Percentiles rank a stretch among this genome's conserved stretches.
Conservation (phyloP, 2,113 vertebrate genomes). For the Desmodus rotundus region DNA sequence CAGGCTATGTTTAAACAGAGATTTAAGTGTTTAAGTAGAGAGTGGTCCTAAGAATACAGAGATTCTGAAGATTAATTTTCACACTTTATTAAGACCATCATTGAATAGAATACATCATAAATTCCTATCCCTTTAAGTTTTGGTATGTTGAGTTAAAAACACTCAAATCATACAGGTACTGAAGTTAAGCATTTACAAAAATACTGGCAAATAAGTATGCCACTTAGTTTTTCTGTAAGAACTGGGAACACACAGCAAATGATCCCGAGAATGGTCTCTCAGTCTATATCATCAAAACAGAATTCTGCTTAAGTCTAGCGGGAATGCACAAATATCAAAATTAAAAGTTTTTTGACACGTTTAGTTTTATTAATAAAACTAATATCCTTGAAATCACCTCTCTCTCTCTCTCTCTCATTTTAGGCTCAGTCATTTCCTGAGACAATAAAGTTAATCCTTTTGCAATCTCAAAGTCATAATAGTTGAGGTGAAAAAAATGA, state of each 20-base stretch:
- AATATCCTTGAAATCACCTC: neutral
- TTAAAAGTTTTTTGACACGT: neutral
- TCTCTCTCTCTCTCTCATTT: neutral
- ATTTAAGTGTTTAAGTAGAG: neutral
- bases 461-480: neutral
- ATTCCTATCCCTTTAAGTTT: neutral
- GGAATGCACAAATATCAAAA: neutral
- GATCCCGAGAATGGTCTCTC: neutral
- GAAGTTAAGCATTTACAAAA: neutral
- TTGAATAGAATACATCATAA: neutral
- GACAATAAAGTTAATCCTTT: neutral
- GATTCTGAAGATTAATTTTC: neutral
- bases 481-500: neutral
- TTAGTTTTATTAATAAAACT: slow-evolving; percentile 8
- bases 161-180: neutral
- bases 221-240: neutral
- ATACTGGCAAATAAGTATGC: neutral
- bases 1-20: neutral
- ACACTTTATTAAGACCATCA: neutral
- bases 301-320: neutral
- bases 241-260: neutral
- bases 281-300: neutral
- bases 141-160: neutral
- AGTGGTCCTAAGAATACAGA: neutral
- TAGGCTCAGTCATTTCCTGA: neutral